Base-by-base conservation (phyloP, 2,797 vertebrate genomes). In the Channa striata region DNA sequence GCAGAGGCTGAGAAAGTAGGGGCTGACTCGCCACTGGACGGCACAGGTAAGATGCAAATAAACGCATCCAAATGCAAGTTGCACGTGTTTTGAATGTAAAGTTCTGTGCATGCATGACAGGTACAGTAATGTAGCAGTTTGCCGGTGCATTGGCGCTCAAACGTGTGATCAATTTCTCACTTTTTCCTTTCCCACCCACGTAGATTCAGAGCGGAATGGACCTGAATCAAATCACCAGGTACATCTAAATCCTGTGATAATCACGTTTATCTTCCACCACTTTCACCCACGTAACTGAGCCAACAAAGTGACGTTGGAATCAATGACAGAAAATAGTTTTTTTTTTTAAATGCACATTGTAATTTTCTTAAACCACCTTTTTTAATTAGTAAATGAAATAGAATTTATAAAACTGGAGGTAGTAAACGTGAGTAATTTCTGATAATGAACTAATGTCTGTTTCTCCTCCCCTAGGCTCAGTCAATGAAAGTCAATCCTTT, bases 181-280 rank as follows among this genome's bases (percentile, higher is more conserved):
- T 81, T 79, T 91, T 85, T 90, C 83, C 81, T 84, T 42, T 91
- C 61, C 91, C 81, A 58, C 83, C 84, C 39, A 93, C 89, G 2
- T 85, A 97, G 96, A 97, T 86, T 94, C 95, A 56, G 96, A 97
- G 83, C 94, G 95, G 89, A 97, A 96, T 90, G 96, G 95, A 90
- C 94, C 95, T 68, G 96, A 97, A 90, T 90, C 95, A 82, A 95
- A 95, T 93, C 95, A 97, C 90, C 96, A 96, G 96, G 96, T 96
- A 90, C 77, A 74, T 71, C 30, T 82, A 56, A 71, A 39, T 62
- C 34, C 47, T 70, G 30, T 42, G 56, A 49, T 36, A 9, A 9
- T 52, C 63, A 53, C 8, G 8, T 49, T 34, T 14, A 43, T 74
- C 71, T 77, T 60, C 67, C 69, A 42, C 50, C 47, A 43, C 43